Conservation (phyloP, 2,113 vertebrate genomes). For the Pampusana beccarii region DNA sequence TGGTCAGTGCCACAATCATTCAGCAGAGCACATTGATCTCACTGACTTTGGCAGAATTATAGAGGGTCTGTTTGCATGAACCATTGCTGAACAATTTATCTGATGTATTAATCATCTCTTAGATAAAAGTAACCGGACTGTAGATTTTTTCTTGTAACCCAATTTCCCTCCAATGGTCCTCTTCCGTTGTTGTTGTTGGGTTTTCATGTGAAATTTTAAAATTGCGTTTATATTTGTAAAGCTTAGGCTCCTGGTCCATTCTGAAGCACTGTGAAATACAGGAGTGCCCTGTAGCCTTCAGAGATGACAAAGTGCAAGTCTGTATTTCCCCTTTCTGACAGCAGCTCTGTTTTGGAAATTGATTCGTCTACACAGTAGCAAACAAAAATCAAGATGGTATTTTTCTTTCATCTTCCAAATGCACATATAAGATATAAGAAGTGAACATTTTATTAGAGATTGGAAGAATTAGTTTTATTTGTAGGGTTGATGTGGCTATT, state of each 20-base stretch:
- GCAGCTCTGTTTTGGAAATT: not conserved
- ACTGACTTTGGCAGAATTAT: conserved; percentile 64
- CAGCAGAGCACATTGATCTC: conserved; percentile 58
- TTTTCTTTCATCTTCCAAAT: not conserved
- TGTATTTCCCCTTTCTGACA: not conserved
- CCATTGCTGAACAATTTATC: conserved; percentile 57
- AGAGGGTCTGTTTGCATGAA: conserved; percentile 52
- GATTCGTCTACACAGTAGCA: not conserved
- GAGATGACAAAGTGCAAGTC: not conserved
- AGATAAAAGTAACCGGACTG: conserved; percentile 17
- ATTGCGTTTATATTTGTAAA: not conserved
- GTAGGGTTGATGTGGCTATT: not conserved
- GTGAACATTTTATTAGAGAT: not conserved
- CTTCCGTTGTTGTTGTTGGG: not conserved
- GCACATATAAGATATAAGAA: not conserved
- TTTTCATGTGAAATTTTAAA: not conserved
- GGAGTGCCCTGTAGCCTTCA: not conserved
- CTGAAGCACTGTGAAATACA: not conserved
- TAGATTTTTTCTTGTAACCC: conserved; percentile 27
- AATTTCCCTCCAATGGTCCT: not conserved
- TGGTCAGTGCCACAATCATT: conserved; percentile 58
- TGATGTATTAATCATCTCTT: conserved; percentile 63
- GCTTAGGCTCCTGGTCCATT: not conserved
- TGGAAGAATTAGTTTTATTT: not conserved
- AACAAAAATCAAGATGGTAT: not conserved